Evolutionary conservation across 2,888 invertebrate genomes (phyloP).

Genomic region (Amiota minor): DNA sequence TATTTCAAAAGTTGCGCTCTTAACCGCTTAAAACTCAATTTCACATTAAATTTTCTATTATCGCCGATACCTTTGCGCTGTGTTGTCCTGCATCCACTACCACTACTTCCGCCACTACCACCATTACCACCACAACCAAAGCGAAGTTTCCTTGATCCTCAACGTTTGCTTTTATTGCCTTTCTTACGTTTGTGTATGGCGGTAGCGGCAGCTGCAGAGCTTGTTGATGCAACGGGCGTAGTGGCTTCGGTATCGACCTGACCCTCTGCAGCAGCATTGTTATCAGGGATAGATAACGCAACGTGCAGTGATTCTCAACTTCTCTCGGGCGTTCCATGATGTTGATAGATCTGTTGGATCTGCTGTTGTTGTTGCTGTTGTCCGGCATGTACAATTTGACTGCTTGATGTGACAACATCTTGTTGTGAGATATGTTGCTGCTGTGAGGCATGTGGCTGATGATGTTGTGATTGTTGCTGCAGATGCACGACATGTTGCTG

Average conservation of each 20-base stretch:
- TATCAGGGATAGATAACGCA: constrained; percentile 60
- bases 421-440: constrained; percentile 67
- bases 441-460: constrained; percentile 60
- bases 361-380: constrained; percentile 62
- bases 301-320: constrained; percentile 73
- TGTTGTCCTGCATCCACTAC: constrained; percentile 1
- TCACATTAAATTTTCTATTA: constrained; percentile 53
- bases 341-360: constrained; percentile 73
- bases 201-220: background rate
- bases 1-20: constrained; percentile 41
- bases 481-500: constrained; percentile 72
- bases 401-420: constrained; percentile 72
- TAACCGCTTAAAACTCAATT: constrained; percentile 60
- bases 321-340: constrained; percentile 73
- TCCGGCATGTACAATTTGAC: constrained; percentile 65
- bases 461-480: constrained; percentile 65
- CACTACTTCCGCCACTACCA: constrained; percentile 8
- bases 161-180: constrained; percentile 71
- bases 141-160: constrained; percentile 46
- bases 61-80: background rate
- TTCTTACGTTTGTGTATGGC: constrained; percentile 66
- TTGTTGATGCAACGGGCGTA: background rate
- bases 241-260: background rate
- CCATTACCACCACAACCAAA: background rate
- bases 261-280: background rate